These are phyloP conservation scores for Acronicta leporina DNA, from an alignment of 2,888 invertebrate species.

Conservation along the genomic window DNA sequence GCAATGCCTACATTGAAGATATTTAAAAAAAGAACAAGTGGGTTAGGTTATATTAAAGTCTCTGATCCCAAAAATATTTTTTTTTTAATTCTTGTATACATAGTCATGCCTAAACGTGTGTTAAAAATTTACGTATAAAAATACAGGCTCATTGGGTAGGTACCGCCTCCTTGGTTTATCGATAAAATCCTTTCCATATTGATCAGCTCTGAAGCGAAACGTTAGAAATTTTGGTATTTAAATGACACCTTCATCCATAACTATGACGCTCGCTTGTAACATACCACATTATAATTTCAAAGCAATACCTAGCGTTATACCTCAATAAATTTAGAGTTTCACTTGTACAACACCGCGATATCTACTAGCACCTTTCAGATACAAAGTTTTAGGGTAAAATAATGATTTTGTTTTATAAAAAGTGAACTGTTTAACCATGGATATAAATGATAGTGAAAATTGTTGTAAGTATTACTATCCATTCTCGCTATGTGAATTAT, in stretches of 20 bases:
- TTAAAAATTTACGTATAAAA: too few relatives aligned
- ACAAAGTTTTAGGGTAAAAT: background rate
- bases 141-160: too few relatives aligned
- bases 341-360: slow-evolving; percentile 14
- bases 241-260: slow-evolving; percentile 76
- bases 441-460: slow-evolving; percentile 32
- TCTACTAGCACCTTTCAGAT: slow-evolving; percentile 13
- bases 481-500: too few relatives aligned
- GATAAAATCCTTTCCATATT: slow-evolving; percentile 28
- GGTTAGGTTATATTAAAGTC: too few relatives aligned
- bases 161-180: too few relatives aligned
- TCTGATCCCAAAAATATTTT: too few relatives aligned
- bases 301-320: slow-evolving; percentile 69
- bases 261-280: slow-evolving; percentile 63
- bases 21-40: too few relatives aligned
- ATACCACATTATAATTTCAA: slow-evolving; percentile 82
- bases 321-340: slow-evolving; percentile 33
- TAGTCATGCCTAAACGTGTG: too few relatives aligned
- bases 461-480: slow-evolving; percentile 27
- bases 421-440: slow-evolving; percentile 27
- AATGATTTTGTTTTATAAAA: background rate
- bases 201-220: slow-evolving; percentile 39
- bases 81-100: too few relatives aligned
- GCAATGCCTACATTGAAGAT: too few relatives aligned
- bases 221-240: slow-evolving; percentile 76